Evolutionary conservation across 2,113 vertebrate genomes (phyloP).

Genomic region (Aptenodytes patagonicus): DNA sequence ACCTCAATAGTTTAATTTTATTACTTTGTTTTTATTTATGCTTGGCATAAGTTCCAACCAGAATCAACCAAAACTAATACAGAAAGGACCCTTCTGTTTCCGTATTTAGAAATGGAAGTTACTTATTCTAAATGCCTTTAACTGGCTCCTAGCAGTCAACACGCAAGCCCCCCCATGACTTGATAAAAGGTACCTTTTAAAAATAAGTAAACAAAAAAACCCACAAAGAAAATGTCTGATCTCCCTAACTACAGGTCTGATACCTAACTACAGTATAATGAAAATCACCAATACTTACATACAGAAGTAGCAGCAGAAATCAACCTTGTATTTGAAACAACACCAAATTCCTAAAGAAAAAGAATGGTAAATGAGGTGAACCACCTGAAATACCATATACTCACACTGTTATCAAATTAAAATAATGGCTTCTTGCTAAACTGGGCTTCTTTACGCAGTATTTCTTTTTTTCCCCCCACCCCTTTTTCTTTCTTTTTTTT

Average conservation of each 20-base stretch:
- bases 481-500: not conserved
- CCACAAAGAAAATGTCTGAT: not conserved
- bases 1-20: not conserved
- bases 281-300: conserved; percentile 83
- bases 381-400: not conserved
- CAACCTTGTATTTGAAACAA: conserved; percentile 97
- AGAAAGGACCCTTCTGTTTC: not conserved
- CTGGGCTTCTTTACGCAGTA: not conserved
- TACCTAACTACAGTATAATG: not conserved
- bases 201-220: not conserved
- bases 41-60: not conserved
- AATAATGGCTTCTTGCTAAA: not conserved
- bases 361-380: conserved; percentile 22
- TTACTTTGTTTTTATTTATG: not conserved
- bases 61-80: not conserved
- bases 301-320: conserved; percentile 99
- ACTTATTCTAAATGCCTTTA: not conserved
- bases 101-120: not conserved
- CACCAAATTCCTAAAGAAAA: conserved; percentile 92
- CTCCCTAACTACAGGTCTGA: no score
- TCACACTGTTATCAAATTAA: not conserved
- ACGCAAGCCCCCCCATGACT: not conserved
- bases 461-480: not conserved
- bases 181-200: not conserved
- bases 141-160: not conserved